phyloP scores from a whole-genome alignment of 2,797 vertebrate species.

The Danio jaintianensis region DNA sequence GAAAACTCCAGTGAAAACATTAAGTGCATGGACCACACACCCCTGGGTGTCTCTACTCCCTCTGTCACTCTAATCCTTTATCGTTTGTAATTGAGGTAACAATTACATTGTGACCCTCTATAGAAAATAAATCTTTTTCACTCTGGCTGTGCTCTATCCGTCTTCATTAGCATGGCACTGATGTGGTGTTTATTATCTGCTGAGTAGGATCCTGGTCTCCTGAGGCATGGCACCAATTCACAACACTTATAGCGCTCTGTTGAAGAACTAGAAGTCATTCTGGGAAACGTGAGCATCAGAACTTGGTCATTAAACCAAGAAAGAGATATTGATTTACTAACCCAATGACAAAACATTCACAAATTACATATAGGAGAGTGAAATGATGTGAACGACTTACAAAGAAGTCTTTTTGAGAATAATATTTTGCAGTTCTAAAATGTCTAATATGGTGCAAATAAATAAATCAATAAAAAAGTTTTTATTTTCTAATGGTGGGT shows the following conservation, averaged over 20 bases:
- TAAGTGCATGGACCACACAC: slow-evolving; percentile 42
- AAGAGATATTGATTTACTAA: too few species aligned
- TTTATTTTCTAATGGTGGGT: too few species aligned
- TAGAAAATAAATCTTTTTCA: slow-evolving; percentile 59
- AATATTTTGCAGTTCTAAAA: too few species aligned
- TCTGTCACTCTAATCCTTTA: slow-evolving; percentile 69
- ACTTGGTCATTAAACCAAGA: not conserved
- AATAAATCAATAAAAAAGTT: too few species aligned
- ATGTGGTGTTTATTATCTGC: slow-evolving; percentile 74
- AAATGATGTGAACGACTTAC: too few species aligned
- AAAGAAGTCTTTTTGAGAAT: too few species aligned
- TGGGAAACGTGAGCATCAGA: not conserved
- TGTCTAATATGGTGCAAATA: too few species aligned
- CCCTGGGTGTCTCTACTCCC: slow-evolving; percentile 69
- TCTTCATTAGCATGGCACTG: slow-evolving; percentile 77
- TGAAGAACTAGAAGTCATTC: not conserved
- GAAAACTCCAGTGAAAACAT: slow-evolving; percentile 40
- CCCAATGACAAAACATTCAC: too few species aligned
- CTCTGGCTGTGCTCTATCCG: slow-evolving; percentile 64
- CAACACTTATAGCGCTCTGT: slow-evolving; percentile 13
- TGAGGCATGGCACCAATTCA: slow-evolving; percentile 50
- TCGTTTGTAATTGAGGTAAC: slow-evolving; percentile 72
- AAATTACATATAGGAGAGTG: too few species aligned
- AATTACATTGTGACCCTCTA: slow-evolving; percentile 75
- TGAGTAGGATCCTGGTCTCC: slow-evolving; percentile 69